phyloP scores from a whole-genome alignment of 1,140 invertebrate species.

The Philopotamus ludificatus region DNA sequence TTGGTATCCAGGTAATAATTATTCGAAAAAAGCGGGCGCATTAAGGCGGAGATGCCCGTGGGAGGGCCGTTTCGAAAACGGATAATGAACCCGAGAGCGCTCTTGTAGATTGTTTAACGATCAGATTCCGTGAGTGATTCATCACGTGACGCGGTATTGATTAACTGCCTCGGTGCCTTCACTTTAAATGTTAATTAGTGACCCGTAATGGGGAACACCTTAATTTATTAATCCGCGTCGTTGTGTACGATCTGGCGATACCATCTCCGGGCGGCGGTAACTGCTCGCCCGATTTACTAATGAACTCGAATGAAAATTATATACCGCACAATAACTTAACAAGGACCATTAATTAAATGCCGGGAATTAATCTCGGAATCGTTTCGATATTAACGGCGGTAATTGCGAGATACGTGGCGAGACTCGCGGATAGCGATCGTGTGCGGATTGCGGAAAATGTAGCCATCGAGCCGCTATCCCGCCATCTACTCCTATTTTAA shows the following conservation, averaged over 20 bases:
- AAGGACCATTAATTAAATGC: too few species aligned
- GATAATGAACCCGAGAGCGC: not conserved
- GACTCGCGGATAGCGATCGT: too few species aligned
- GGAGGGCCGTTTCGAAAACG: not conserved
- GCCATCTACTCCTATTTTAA: too few species aligned
- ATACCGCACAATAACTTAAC: too few species aligned
- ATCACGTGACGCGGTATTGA: not conserved
- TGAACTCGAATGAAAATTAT: too few species aligned
- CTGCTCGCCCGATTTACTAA: too few species aligned
- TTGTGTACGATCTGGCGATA: not conserved
- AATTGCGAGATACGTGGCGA: too few species aligned
- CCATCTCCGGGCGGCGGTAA: not conserved
- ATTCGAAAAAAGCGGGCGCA: not conserved
- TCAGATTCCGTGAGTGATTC: conserved; percentile 7
- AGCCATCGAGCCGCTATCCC: too few species aligned
- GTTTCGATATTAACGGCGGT: too few species aligned
- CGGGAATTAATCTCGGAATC: too few species aligned
- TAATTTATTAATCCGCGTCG: not conserved
- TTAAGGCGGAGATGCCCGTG: not conserved
- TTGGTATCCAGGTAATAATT: not conserved
- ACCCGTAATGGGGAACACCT: not conserved
- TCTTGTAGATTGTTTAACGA: conserved; percentile 6
- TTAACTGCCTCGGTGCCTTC: not conserved
- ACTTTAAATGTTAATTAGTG: conserved; percentile 2
- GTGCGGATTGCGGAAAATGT: too few species aligned